phyloP scores from a whole-genome alignment of 2,888 invertebrate species.

The Colostygia pectinataria region DNA sequence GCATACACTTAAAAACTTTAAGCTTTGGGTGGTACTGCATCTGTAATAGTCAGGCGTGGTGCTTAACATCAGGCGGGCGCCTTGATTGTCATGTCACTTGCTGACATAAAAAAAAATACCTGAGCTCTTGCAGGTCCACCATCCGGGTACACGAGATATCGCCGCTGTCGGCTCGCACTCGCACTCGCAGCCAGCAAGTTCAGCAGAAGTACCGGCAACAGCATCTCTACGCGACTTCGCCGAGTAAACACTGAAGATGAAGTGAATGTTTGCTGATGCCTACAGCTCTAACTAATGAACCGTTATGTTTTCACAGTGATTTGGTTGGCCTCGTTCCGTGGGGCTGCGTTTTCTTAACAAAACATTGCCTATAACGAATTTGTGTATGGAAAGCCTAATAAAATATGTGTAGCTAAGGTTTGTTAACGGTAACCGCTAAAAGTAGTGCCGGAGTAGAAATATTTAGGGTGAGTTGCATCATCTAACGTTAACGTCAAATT shows the following conservation, averaged over 20 bases:
- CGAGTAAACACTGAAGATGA: constrained; percentile 66
- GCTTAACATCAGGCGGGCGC: too few species aligned
- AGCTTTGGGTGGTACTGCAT: too few species aligned
- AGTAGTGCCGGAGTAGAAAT: too few species aligned
- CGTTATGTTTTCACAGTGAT: constrained; percentile 79
- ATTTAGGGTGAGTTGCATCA: too few species aligned
- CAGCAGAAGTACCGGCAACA: constrained; percentile 61
- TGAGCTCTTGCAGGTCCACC: constrained; percentile 84
- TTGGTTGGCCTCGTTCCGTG: constrained; percentile 46
- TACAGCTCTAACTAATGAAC: constrained; percentile 71
- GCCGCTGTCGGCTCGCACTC: constrained; percentile 65
- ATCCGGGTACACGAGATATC: constrained; percentile 83
- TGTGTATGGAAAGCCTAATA: constrained; percentile 12
- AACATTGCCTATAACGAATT: constrained; percentile 32
- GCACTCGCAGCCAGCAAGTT: constrained; percentile 50
- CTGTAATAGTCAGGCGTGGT: too few species aligned
- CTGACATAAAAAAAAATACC: constrained; percentile 67
- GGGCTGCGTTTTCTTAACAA: constrained; percentile 41
- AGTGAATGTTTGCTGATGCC: constrained; percentile 71
- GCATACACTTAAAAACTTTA: too few species aligned
- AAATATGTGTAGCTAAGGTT: constrained; percentile 1
- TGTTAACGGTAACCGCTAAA: background rate
- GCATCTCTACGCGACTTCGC: constrained; percentile 51
- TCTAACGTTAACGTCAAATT: too few species aligned
- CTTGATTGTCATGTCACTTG: too few species aligned